Evolutionary conservation across 1,140 invertebrate species (phyloP).

Genomic region (Onthophagus taurus): DNA sequence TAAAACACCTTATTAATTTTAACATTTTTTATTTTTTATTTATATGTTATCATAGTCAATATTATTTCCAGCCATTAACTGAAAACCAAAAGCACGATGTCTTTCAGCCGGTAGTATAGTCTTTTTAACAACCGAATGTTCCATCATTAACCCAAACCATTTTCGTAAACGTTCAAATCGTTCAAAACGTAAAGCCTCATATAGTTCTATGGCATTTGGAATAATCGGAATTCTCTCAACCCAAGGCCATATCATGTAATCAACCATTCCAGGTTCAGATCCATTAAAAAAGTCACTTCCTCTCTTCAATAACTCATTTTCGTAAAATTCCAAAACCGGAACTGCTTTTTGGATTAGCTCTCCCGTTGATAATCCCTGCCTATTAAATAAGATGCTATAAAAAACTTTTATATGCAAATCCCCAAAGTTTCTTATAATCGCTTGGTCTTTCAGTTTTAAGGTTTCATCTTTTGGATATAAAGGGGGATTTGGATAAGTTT

Average conservation of each 20-base stretch:
- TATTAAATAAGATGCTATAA: background rate
- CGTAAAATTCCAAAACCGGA: slow-evolving; percentile 1
- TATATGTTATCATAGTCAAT: slow-evolving; percentile 7
- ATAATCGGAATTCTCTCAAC: slow-evolving; percentile 49
- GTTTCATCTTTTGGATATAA: slow-evolving; percentile 5
- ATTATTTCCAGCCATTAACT: background rate
- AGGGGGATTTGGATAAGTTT: slow-evolving; percentile 10
- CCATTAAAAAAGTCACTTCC: slow-evolving; percentile 55
- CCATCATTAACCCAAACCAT: slow-evolving; percentile 2
- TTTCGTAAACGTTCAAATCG: background rate
- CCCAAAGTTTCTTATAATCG: slow-evolving; percentile 9
- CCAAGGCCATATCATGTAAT: slow-evolving; percentile 85
- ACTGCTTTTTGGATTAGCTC: slow-evolving; percentile 1
- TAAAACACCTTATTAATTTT: no score
- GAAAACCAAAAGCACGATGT: background rate
- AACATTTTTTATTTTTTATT: no score
- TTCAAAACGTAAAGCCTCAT: background rate
- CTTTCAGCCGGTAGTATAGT: background rate
- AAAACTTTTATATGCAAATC: background rate
- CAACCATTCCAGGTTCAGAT: slow-evolving; percentile 60
- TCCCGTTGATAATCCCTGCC: background rate
- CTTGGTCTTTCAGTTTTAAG: slow-evolving; percentile 1
- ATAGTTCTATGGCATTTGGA: background rate
- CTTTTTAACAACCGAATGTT: background rate
- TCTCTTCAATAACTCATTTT: slow-evolving; percentile 6